phyloP scores from a whole-genome alignment of 2,888 invertebrate genomes.

The Limenitis camilla region DNA sequence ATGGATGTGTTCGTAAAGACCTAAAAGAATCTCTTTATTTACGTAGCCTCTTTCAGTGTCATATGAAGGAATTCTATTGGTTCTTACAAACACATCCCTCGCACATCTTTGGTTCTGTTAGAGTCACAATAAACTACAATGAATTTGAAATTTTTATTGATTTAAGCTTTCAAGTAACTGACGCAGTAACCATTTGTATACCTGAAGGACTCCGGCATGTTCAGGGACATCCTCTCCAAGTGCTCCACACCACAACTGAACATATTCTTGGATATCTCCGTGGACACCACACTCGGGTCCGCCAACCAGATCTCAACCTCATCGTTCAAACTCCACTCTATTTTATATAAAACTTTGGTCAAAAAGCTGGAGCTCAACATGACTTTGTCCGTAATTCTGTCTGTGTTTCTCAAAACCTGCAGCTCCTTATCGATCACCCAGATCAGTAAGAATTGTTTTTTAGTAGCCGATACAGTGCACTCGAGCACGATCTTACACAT shows the following conservation, averaged over 20 bases:
- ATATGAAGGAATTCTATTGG: neutral
- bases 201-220: conserved; percentile 72
- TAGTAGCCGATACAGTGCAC: conserved; percentile 53
- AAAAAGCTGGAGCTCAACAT: conserved; percentile 61
- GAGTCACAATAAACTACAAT: conserved; percentile 7
- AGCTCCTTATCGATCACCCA: conserved; percentile 78
- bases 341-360: conserved; percentile 75
- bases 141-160: conserved; percentile 27
- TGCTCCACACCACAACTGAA: conserved; percentile 68
- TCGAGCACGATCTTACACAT: conserved; percentile 73
- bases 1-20: no score
- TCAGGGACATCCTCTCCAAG: conserved; percentile 70
- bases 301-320: conserved; percentile 69
- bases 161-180: conserved; percentile 70
- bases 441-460: conserved; percentile 70
- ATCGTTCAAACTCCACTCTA: conserved; percentile 55
- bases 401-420: conserved; percentile 57
- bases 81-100: neutral
- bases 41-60: no score
- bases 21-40: no score
- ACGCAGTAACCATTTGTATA: conserved; percentile 74
- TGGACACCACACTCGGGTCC: conserved; percentile 64
- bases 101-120: no score
- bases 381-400: conserved; percentile 42
- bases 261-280: conserved; percentile 76